A percentile compares a stretch with the other conserved stretches of the same genome.
These are phyloP conservation scores for Rostratula benghalensis DNA, from an alignment of 2,113 vertebrate genomes.

Conservation along the genomic window DNA sequence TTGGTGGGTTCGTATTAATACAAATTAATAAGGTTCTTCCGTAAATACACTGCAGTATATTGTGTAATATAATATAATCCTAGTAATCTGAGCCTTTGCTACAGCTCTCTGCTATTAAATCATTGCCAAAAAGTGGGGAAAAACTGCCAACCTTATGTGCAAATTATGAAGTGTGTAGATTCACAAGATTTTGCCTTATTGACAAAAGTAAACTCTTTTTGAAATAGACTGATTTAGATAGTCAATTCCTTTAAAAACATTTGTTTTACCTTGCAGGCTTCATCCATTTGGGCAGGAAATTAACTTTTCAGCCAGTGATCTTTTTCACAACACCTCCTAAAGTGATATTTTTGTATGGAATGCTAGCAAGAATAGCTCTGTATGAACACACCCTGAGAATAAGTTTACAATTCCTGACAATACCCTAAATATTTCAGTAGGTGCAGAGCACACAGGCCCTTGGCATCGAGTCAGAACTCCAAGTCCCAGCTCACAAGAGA, in stretches of 20 bases:
- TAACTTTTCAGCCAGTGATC: constrained; percentile 56
- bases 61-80: constrained; percentile 47
- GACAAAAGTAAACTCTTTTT: constrained; percentile 34
- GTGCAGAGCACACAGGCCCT: not conserved
- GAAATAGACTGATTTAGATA: constrained; percentile 53
- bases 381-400: not conserved
- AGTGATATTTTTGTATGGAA: constrained; percentile 20
- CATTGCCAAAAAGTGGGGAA: constrained; percentile 13
- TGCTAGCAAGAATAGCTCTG: not conserved
- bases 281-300: constrained; percentile 63
- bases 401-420: constrained; percentile 30
- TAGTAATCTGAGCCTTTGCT: constrained; percentile 43
- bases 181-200: constrained; percentile 54
- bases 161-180: constrained; percentile 64
- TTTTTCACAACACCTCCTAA: constrained; percentile 49
- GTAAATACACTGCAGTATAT: constrained; percentile 11
- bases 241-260: not conserved
- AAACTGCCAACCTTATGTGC: constrained; percentile 36
- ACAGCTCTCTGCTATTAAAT: constrained; percentile 39
- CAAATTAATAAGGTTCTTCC: constrained; percentile 11
- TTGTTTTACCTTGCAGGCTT: constrained; percentile 40
- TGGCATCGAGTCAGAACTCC: constrained; percentile 9
- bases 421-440: constrained; percentile 31
- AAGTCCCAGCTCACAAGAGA: not conserved
- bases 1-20: not conserved